Conservation (phyloP, 2,888 invertebrate species). For the Sicus ferrugineus region DNA sequence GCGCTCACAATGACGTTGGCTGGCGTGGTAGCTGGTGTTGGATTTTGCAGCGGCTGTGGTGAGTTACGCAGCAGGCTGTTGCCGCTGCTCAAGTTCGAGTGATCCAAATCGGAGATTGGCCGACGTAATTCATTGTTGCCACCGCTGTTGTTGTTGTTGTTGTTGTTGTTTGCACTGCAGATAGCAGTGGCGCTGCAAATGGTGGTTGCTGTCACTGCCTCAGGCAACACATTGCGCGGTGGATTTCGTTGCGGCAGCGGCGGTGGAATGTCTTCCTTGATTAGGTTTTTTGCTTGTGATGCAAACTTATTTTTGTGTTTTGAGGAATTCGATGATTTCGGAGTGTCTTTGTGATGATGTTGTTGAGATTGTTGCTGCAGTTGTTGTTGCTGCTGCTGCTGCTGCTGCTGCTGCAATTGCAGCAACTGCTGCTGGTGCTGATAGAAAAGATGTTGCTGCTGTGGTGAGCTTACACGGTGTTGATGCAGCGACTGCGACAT, state of each 20-base stretch:
- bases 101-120: slow-evolving; percentile 63
- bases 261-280: slow-evolving; percentile 64
- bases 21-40: slow-evolving; percentile 21
- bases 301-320: slow-evolving; percentile 59
- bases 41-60: slow-evolving; percentile 34
- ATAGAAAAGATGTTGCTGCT: slow-evolving; percentile 65
- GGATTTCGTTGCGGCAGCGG: slow-evolving; percentile 68
- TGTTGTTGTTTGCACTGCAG: slow-evolving; percentile 1
- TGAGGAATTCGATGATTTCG: slow-evolving; percentile 49
- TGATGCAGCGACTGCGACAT: slow-evolving; percentile 65
- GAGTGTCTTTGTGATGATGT: slow-evolving; percentile 51
- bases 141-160: slow-evolving; percentile 12
- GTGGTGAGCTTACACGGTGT: slow-evolving; percentile 50
- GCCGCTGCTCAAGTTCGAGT: slow-evolving; percentile 48
- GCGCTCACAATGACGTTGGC: slow-evolving; percentile 36
- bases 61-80: slow-evolving; percentile 42
- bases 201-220: slow-evolving; percentile 41
- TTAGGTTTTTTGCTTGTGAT: slow-evolving; percentile 54
- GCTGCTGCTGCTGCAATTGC: slow-evolving; percentile 46
- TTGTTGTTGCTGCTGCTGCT: slow-evolving; percentile 42
- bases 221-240: slow-evolving; percentile 54
- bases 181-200: slow-evolving; percentile 24
- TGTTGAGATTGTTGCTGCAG: slow-evolving; percentile 46
- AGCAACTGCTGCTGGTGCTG: slow-evolving; percentile 47
- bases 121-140: slow-evolving; percentile 44